A percentile compares a stretch with the other conserved stretches of the same genome.
These are phyloP conservation scores for Diaphora mendica DNA, from an alignment of 2,888 invertebrate species.

Conservation along the genomic window DNA sequence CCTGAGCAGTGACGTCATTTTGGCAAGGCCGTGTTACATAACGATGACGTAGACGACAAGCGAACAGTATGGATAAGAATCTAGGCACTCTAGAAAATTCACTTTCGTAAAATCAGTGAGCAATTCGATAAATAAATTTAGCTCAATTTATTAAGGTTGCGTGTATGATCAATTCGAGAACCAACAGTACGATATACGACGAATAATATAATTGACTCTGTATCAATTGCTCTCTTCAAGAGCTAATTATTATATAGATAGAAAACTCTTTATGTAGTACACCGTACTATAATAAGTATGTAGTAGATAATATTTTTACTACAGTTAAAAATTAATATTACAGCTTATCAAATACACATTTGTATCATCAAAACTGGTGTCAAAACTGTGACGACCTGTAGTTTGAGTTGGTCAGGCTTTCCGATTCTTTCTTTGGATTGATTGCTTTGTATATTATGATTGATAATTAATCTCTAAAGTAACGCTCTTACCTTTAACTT, in stretches of 20 bases:
- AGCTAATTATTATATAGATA: too few species aligned
- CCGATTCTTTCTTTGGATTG: too few species aligned
- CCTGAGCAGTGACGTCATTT: constrained; percentile 21
- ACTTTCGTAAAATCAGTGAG: constrained; percentile 16
- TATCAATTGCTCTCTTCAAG: neutral
- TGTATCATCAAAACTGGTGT: too few species aligned
- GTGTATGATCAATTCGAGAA: constrained; percentile 13
- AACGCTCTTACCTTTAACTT: too few species aligned
- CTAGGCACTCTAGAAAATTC: constrained; percentile 15
- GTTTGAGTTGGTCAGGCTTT: too few species aligned
- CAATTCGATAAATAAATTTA: constrained; percentile 16
- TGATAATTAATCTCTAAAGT: too few species aligned
- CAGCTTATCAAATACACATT: too few species aligned
- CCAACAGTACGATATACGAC: constrained; percentile 1
- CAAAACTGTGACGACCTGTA: too few species aligned
- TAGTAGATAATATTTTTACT: neutral
- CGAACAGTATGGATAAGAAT: constrained; percentile 7
- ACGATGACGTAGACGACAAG: constrained; percentile 36
- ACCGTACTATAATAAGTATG: neutral
- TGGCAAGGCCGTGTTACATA: constrained; percentile 52
- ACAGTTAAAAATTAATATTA: too few species aligned
- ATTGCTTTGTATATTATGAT: too few species aligned
- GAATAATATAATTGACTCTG: neutral
- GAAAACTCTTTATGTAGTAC: too few species aligned
- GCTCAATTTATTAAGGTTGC: constrained; percentile 12